Conservation (phyloP, 2,797 vertebrate genomes). For the Dicrostonyx torquatus region DNA sequence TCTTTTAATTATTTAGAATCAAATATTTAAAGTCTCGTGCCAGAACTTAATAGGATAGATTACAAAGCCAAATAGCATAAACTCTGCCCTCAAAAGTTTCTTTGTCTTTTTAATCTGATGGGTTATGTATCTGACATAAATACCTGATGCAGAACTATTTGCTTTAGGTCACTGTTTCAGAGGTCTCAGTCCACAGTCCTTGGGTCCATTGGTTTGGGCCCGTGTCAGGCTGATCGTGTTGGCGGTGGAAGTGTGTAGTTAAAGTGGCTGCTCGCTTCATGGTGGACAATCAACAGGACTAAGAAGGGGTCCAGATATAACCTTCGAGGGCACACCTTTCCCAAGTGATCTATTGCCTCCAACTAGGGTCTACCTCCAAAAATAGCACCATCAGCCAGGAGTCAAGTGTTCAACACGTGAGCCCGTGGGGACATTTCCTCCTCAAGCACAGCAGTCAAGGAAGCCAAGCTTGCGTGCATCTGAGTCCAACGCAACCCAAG, state of each 20-base stretch:
- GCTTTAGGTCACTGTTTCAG: background rate
- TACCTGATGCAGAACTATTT: too few species aligned
- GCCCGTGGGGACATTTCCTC: background rate
- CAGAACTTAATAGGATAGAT: background rate
- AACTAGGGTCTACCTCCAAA: background rate
- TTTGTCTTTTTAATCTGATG: background rate
- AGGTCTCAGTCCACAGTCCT: background rate
- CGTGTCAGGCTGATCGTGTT: background rate
- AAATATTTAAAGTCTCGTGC: background rate
- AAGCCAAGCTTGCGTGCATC: background rate
- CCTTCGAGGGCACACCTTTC: background rate
- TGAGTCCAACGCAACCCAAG: background rate
- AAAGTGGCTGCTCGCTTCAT: background rate
- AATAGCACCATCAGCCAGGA: background rate
- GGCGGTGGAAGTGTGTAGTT: background rate
- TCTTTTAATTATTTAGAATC: constrained; percentile 9
- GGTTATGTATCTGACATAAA: background rate
- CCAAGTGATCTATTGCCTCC: background rate
- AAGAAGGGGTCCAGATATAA: background rate
- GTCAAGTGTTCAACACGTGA: background rate
- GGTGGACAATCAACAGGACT: background rate
- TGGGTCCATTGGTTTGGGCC: background rate
- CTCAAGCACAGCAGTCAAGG: too few species aligned
- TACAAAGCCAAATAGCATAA: background rate
- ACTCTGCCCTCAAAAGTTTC: background rate